These are phyloP conservation scores for Drosophila novamexicana DNA, from an alignment of 1,140 invertebrate species.

Conservation along the genomic window DNA sequence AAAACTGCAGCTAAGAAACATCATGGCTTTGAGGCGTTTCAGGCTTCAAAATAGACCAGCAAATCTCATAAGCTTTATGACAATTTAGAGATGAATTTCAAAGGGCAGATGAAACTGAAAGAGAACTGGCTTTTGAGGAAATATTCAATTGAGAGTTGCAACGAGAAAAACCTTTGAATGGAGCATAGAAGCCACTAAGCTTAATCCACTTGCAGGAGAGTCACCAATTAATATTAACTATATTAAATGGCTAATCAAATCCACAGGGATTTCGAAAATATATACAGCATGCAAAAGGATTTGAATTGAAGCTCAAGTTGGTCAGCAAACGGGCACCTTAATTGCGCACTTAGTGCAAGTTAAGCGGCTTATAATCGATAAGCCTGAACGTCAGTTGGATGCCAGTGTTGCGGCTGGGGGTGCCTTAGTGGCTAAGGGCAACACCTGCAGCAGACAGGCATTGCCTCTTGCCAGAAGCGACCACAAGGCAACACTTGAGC, in stretches of 20 bases:
- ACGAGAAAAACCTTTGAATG: too few relatives aligned
- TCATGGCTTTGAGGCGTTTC: not conserved
- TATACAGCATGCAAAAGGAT: not conserved
- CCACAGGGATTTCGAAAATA: not conserved
- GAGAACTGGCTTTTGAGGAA: not conserved
- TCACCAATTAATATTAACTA: not conserved
- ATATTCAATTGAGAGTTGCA: not conserved
- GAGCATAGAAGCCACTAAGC: too few relatives aligned
- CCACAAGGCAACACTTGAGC: slow-evolving; percentile 56
- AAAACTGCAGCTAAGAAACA: not conserved
- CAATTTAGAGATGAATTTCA: slow-evolving; percentile 18
- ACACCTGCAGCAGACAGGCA: slow-evolving; percentile 46
- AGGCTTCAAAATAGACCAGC: not conserved
- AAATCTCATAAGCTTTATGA: not conserved
- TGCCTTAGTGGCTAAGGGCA: slow-evolving; percentile 5
- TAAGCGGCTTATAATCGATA: slow-evolving; percentile 73
- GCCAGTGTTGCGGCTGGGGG: slow-evolving; percentile 21
- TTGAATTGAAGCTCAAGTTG: slow-evolving; percentile 44
- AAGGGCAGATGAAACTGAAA: slow-evolving; percentile 1
- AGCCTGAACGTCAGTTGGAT: slow-evolving; percentile 52
- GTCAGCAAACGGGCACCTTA: slow-evolving; percentile 62
- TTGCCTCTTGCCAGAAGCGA: slow-evolving; percentile 14
- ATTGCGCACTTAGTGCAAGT: slow-evolving; percentile 64
- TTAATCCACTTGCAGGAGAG: too few relatives aligned
- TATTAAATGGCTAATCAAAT: not conserved